phyloP scores from a whole-genome alignment of 1,140 invertebrate species.

The Aphaenogaster floridana region DNA sequence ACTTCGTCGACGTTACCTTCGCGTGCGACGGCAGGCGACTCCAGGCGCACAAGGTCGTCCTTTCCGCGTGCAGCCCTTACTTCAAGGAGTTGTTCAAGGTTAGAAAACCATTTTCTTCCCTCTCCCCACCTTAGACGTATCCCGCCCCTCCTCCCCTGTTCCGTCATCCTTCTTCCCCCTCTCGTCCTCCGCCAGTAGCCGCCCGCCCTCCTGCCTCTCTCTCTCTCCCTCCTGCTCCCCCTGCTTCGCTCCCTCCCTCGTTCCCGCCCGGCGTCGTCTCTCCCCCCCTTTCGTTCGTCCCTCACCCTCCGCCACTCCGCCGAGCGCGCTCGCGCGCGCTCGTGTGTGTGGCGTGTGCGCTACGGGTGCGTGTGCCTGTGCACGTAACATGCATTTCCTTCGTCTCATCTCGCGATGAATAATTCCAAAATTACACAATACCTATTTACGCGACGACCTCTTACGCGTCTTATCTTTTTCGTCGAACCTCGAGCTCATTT shows the following conservation, averaged over 20 bases:
- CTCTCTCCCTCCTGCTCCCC: conserved; percentile 27
- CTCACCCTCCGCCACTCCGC: too few relatives aligned
- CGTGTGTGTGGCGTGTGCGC: not conserved
- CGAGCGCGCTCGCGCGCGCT: not conserved
- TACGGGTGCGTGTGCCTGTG: not conserved
- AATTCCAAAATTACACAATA: conserved; percentile 74
- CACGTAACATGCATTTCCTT: conserved; percentile 62
- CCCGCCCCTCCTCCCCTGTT: conserved; percentile 6
- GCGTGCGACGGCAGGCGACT: conserved; percentile 92
- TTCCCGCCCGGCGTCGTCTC: not conserved
- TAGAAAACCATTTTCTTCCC: conserved; percentile 83
- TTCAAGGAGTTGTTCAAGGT: conserved; percentile 94
- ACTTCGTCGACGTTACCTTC: conserved; percentile 94
- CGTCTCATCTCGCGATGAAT: conserved; percentile 71
- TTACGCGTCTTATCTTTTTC: conserved; percentile 34
- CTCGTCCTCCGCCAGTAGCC: conserved; percentile 16
- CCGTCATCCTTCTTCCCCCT: not conserved
- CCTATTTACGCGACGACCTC: conserved; percentile 59
- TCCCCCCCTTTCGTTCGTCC: not conserved
- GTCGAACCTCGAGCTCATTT: conserved; percentile 11
- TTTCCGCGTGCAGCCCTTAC: conserved; percentile 93
- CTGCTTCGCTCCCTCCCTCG: not conserved
- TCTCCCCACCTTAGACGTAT: conserved; percentile 65
- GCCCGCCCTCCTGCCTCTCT: conserved; percentile 6
- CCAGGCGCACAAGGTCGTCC: conserved; percentile 93